Evolutionary conservation across 1,140 invertebrate species (phyloP), one percentile per base, ranked within the genome.

Genomic region (Ephestia elutella): DNA sequence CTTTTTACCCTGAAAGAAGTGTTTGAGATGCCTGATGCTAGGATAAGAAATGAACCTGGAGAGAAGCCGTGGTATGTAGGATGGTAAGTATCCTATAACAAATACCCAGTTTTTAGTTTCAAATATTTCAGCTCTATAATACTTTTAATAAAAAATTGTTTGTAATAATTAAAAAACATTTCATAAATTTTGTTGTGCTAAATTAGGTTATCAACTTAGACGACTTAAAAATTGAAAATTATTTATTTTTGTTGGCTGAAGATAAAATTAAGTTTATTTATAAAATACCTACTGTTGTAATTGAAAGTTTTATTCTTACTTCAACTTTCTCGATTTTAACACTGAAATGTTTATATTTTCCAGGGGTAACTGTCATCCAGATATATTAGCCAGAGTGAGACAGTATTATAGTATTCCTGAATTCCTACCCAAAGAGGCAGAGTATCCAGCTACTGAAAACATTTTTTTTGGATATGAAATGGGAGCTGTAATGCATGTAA

Each of bases 381-480:
- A 92, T 30, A 92, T 97, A 10, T 88, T 96, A 59, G 90, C 93
- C 53, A 90, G 92, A 68, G 92, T 99, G 67, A 90, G 95, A 60
- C 85, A 93, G 68, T 94, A 95, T 84, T 98, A 98, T 82, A 86
- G 90, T 15, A 85, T 92, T 50, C 97, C 97, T 7, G 93, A 97
- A 73, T 98, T 99, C 87, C 89, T 99, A 57, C 97, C 97, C 1
- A 89, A 91, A 25, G 93, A 96, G 86, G 94, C 96, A n/a, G 96
- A 98, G 87, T 93, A 94, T 66, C 95, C 96, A 50, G 93, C 93
- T 56, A 94, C 95, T 51, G 97, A 98, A 90, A 98, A 97, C 91
- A 94, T 98, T 65, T 97, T 99, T 79, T 94, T 98, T 92, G 95
- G 95, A 55, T 96, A 96, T 71, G 95, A 97, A 69, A 93, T 96